Evolutionary conservation across 2,797 vertebrate species (phyloP), one percentile per base, ranked within the genome.

Genomic region (Sciaenops ocellatus): DNA sequence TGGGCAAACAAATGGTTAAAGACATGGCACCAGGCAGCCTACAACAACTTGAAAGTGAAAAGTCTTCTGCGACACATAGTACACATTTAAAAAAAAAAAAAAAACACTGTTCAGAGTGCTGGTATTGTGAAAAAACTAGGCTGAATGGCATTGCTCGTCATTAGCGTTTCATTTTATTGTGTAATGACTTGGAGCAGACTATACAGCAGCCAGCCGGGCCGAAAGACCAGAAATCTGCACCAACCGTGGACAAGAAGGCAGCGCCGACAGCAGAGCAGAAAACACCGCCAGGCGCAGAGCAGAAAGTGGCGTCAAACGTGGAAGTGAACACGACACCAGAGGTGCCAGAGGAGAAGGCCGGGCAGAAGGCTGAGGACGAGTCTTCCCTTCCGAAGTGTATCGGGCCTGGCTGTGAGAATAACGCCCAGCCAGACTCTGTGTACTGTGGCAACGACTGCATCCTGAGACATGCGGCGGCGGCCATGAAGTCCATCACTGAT

Each of bases 391-490:
- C 98, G 0, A 98, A 95, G 71, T 99, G 98, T 86, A 99, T 99
- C 0, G 98, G 98, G 8, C 97, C 98, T 0, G 98, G 98, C 79
- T 99, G 98, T 63, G 95, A 94, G n/a, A 97, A 93, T 0, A 93
- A 96, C 47, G 98, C 98, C 17, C 97, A 97, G 87, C 96, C 97
- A 0, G 98, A 99, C 87, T 99, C 98, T 0, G 98, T 99, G 38
- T 99, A 99, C 90, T 99, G 98, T 67, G 97, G 98, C 80, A 97
- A 93, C 0, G 97, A 97, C 87, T 99, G 98, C 66, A 99, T 99
- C 82, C 96, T 99, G 76, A 97, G 96, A 85, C 98, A 99, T 0
- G 98, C 98, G 0, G 98, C 98, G 0, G 98, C 97, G 0, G 95
- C 98, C 17, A 99, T 99, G 97, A 98, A 96, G 91, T 96, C 96